A percentile compares a stretch with the other conserved stretches of the same genome.
phyloP scores from a whole-genome alignment of 2,888 invertebrate genomes.

The Orthosia incerta region DNA sequence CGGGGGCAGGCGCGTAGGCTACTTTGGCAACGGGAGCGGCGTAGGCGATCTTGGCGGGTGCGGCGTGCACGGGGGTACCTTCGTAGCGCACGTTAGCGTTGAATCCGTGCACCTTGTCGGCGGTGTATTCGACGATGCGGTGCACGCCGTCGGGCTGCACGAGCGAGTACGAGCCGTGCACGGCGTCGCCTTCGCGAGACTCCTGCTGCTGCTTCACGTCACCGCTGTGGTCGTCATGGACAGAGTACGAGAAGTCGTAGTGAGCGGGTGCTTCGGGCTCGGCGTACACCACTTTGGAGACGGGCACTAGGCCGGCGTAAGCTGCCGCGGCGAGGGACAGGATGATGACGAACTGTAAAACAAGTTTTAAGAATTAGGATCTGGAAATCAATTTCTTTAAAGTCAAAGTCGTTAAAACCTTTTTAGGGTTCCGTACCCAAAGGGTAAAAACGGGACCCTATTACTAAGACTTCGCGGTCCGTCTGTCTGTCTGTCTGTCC shows the following conservation, averaged over 20 bases:
- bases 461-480: no score
- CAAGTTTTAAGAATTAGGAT: neutral
- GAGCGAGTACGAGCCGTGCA: conserved; percentile 87
- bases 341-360: conserved; percentile 77
- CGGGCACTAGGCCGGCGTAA: conserved; percentile 73
- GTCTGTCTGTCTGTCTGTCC: no score
- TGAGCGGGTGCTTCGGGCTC: conserved; percentile 83
- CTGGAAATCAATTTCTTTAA: neutral
- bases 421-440: no score
- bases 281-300: conserved; percentile 79
- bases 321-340: conserved; percentile 79
- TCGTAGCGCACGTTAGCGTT: conserved; percentile 87
- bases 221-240: conserved; percentile 85
- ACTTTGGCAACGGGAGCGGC: conserved; percentile 52
- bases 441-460: no score
- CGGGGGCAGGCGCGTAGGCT: conserved; percentile 60
- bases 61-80: conserved; percentile 76
- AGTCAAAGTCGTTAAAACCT: no score
- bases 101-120: conserved; percentile 85
- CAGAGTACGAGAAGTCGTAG: conserved; percentile 87
- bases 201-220: conserved; percentile 89
- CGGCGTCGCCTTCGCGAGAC: conserved; percentile 83
- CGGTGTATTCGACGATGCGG: conserved; percentile 87
- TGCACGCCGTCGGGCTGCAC: conserved; percentile 87
- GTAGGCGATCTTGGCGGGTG: conserved; percentile 65